A percentile compares a stretch with the other conserved stretches of the same genome.
phyloP scores from a whole-genome alignment of 2,888 invertebrate genomes.

The Elysia crispata region DNA sequence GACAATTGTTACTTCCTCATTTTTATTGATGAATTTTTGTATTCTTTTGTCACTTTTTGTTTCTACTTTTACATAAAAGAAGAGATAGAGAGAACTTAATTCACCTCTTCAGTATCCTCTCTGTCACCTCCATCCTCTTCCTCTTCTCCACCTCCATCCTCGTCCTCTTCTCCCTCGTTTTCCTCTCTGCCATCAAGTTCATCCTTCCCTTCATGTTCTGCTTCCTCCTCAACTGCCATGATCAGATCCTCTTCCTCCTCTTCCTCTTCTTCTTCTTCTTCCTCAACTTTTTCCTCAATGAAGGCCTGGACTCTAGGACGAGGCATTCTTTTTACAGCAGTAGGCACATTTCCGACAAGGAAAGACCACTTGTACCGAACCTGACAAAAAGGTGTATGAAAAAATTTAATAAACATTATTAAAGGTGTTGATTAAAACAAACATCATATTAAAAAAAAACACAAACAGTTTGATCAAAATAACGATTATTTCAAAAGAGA shows the following conservation, averaged over 20 bases:
- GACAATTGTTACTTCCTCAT: too few species aligned
- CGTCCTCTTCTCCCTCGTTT: conserved; percentile 29
- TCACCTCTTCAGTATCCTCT: neutral
- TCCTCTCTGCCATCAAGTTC: neutral
- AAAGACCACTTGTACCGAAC: conserved; percentile 79
- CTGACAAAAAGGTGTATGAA: conserved; percentile 50
- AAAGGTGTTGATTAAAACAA: too few species aligned
- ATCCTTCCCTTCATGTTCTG: conserved; percentile 54
- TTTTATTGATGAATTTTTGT: too few species aligned
- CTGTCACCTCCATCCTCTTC: neutral
- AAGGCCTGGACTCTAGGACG: conserved; percentile 49
- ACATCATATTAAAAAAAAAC: too few species aligned
- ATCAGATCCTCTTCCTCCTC: conserved; percentile 51
- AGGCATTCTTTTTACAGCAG: conserved; percentile 59
- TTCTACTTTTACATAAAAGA: neutral
- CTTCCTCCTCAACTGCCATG: conserved; percentile 57
- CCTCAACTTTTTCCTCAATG: conserved; percentile 39
- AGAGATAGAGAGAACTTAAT: neutral
- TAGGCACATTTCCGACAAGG: conserved; percentile 72
- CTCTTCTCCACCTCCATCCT: neutral
- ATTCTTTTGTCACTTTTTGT: too few species aligned
- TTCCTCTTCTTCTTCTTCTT: conserved; percentile 44
- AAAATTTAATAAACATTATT: too few species aligned
- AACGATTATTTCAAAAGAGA: neutral
- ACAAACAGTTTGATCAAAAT: too few species aligned